Percentiles rank a stretch among this genome's conserved stretches.
These are phyloP conservation scores for Orientallactaga bullata DNA, from an alignment of 2,113 vertebrate species.

Conservation along the genomic window DNA sequence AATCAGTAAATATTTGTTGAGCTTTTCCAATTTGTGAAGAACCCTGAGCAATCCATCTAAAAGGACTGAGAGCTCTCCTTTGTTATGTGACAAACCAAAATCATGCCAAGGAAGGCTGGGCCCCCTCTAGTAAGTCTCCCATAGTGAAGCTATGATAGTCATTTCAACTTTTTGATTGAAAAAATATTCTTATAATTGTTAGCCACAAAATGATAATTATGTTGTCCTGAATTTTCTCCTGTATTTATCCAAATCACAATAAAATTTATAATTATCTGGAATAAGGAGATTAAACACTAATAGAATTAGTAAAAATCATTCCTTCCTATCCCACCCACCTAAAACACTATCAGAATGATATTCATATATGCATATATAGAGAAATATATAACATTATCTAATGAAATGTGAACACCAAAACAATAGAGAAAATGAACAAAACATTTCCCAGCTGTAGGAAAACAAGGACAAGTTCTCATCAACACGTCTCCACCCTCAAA, in stretches of 20 bases:
- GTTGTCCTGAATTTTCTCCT: neutral
- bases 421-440: constrained; percentile 7
- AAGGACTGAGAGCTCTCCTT: neutral
- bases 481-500: neutral
- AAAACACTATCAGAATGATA: neutral
- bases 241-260: neutral
- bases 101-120: neutral
- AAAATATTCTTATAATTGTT: neutral
- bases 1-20: neutral
- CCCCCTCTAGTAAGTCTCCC: neutral
- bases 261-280: constrained; percentile 2
- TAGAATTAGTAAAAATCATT: neutral
- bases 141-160: neutral
- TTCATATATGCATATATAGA: too few relatives aligned
- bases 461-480: neutral
- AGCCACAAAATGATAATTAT: neutral
- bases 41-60: neutral
- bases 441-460: neutral
- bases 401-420: neutral
- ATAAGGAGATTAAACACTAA: neutral
- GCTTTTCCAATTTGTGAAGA: neutral
- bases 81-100: neutral
- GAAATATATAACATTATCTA: neutral
- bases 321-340: neutral
- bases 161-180: neutral